Conservation (phyloP, 2,113 vertebrate species). For the Phyllopteryx taeniolatus region DNA sequence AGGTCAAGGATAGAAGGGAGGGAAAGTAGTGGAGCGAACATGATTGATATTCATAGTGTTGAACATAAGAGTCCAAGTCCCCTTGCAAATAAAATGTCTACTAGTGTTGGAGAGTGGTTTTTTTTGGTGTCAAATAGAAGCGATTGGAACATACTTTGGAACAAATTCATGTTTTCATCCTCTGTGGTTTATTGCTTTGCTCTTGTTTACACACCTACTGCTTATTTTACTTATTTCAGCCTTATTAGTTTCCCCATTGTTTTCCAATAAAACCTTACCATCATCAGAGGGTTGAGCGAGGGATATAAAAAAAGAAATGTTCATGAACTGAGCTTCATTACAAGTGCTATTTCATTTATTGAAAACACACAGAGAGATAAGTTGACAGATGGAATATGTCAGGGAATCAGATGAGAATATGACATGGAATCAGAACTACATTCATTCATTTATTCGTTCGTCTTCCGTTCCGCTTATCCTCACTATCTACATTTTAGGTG, state of each 20-base stretch:
- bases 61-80: slow-evolving; percentile 5
- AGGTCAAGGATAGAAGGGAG: not conserved
- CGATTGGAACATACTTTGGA: no score
- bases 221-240: not conserved
- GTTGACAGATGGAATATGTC: not conserved
- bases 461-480: no score
- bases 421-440: not conserved
- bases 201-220: not conserved
- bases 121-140: not conserved
- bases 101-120: not conserved
- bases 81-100: slow-evolving; percentile 3
- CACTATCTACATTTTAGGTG: no score
- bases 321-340: not conserved
- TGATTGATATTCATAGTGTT: slow-evolving; percentile 19
- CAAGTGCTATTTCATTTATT: not conserved
- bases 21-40: slow-evolving; percentile 1
- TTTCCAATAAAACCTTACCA: not conserved
- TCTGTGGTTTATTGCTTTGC: not conserved
- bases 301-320: not conserved
- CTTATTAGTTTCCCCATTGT: not conserved
- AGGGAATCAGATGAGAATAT: not conserved
- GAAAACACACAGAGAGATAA: not conserved
- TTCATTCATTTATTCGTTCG: not conserved
- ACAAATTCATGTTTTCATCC: not conserved
- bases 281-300: not conserved